Evolutionary conservation across 2,113 vertebrate genomes (phyloP), one percentile per base, ranked within the genome.

Genomic region (Pionites leucogaster): DNA sequence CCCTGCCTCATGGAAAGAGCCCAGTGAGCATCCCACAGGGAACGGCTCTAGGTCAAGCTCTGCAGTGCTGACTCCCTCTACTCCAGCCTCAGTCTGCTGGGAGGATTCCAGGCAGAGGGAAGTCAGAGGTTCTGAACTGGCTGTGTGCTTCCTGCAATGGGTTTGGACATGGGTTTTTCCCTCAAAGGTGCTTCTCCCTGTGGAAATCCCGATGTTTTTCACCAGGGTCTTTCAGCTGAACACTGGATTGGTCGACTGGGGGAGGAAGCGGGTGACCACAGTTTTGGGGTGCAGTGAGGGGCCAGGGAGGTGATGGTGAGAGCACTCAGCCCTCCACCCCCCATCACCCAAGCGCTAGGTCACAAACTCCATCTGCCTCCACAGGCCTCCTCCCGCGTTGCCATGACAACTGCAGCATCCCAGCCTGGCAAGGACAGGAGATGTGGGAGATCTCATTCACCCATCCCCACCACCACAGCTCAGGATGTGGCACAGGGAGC

Each of bases 361-460:
- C 74, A 33, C 1, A 2, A 63, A 86, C 68, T 90, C 27, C 1
- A 0, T 70, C 91, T 82, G 0, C 65, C 91, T 82, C 9, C 0
- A 3, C 63, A 69, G 79, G 76, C 64, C 82, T 94, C 59, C 82
- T 94, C 95, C 35, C 2, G 0, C 0, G 72, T 97, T 94, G 80
- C 69, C 92, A 94, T 86, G 95, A 31, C 90, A 86, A 96, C 92
- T 1, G 86, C 80, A 83, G 92, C 93, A 96, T 95, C 95, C 95
- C 91, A 37, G 92, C 88, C n/a, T 46, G 9, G 79, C 46, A 57
- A 72, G 85, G 90, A 64, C 62, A 5, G 70, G 67, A 76, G 52
- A 63, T 35, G 69, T 63, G 5, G 70, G 59, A 76, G 57, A 59
- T 47, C 74, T 94, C 67, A 7, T 3, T 53, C 60, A 69, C 78